Evolutionary conservation across 2,888 invertebrate genomes (phyloP), one percentile per base, ranked within the genome.

Genomic region (Electrophaes corylata): DNA sequence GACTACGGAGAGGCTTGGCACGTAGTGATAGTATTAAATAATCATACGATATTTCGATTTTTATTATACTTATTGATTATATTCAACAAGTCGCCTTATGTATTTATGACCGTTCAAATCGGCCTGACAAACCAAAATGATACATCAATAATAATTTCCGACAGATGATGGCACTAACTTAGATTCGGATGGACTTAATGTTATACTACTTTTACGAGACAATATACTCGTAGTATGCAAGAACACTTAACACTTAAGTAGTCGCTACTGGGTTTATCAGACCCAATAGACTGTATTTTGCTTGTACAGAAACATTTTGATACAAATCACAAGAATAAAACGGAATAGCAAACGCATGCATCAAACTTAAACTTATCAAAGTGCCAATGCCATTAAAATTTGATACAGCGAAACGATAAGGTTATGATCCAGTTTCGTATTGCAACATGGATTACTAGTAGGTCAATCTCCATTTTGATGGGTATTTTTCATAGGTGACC

Each of bases 1-100:
- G 78, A 51, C 57, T 62, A 62, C 60, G 58, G 69, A 75, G 74
- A 76, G 51, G 60, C 51, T 55, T 66, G 64, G 60, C 66, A 70
- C 58, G 65, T 69, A 59, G 62, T 60, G 57, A 60, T 64, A 71
- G 64, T 65, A 65, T 62, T 64, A 53, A 66, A 67, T 59, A 71
- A 37, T 50, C 45, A 50, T 59, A 62, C 19, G n/a, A 19, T 37
- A 57, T 57, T 16, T 41, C 23, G 51, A 41, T 35, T 41, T 35
- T 20, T 40, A 31, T 35, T n/a, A 11, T 19, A 19, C 3, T n/a
- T 33, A 33, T 33, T 12, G n/a, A 33, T 33, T n/a, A 3, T 4
- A n/a, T 0, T 12, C n/a, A 12, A n/a, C 12, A 4, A 6, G 1
- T 33, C 4, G 5, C 1, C 8, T 1, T 4, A 33, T 33, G n/a